A percentile compares a stretch with the other conserved stretches of the same genome.
Conservation (phyloP, 2,888 invertebrate genomes). For the Hypomecis punctinalis region DNA sequence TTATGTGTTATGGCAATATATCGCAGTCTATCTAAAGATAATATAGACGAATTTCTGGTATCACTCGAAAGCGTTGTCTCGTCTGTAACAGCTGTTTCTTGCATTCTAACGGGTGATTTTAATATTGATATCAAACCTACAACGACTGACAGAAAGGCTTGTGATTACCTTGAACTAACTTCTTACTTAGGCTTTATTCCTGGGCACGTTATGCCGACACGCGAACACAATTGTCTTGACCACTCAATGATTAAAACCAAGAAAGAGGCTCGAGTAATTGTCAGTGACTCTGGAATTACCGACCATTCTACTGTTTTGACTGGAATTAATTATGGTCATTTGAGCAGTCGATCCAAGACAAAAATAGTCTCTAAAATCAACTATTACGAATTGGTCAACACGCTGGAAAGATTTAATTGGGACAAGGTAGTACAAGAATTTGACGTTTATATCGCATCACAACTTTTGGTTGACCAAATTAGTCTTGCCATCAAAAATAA, state of each 20-base stretch:
- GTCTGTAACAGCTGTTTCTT: neutral
- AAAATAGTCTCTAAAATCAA: neutral
- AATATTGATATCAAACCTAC: conserved; percentile 12
- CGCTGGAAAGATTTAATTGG: conserved; percentile 4
- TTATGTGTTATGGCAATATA: conserved; percentile 3
- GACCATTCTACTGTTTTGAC: conserved; percentile 20
- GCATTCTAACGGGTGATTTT: conserved; percentile 11
- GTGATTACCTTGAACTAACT: conserved; percentile 18
- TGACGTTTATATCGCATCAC: conserved; percentile 4
- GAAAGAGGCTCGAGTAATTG: neutral
- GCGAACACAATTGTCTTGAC: conserved; percentile 6
- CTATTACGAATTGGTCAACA: neutral
- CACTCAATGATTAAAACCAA: conserved; percentile 6
- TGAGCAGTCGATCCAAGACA: neutral
- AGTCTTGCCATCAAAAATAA: neutral
- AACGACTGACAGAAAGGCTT: conserved; percentile 5
- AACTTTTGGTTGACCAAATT: neutral
- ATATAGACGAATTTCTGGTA: conserved; percentile 1
- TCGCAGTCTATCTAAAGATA: conserved; percentile 4
- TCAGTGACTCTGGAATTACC: conserved; percentile 9
- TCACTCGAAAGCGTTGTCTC: conserved; percentile 3
- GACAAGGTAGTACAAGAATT: neutral
- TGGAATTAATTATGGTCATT: neutral
- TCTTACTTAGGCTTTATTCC: conserved; percentile 16
- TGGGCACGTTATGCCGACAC: conserved; percentile 14